Percentiles rank a stretch among this genome's conserved stretches.
phyloP scores from a whole-genome alignment of 1,140 invertebrate genomes.

The Pseudomyrmex gracilis region DNA sequence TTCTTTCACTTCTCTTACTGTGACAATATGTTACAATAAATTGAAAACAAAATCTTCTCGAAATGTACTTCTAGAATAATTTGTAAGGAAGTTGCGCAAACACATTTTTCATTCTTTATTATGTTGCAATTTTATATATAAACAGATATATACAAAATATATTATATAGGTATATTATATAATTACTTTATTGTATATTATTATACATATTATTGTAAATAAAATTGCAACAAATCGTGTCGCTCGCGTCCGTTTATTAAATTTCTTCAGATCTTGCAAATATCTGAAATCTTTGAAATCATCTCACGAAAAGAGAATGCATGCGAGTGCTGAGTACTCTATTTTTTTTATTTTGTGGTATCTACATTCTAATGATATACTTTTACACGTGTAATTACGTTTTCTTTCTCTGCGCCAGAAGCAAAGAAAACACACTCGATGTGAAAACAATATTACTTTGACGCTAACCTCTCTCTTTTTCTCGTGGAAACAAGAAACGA shows the following conservation, averaged over 20 bases:
- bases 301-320: not conserved
- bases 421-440: not conserved
- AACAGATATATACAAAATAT: too few species aligned
- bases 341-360: not conserved
- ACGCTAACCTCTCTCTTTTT: not conserved
- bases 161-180: not conserved
- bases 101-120: not conserved
- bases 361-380: not conserved
- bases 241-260: not conserved
- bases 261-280: not conserved
- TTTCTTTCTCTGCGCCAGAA: not conserved
- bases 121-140: too few species aligned
- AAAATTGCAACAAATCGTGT: too few species aligned
- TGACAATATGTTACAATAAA: constrained; percentile 6
- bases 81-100: not conserved
- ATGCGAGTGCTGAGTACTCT: not conserved
- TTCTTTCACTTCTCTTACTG: not conserved
- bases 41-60: not conserved
- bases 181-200: too few species aligned
- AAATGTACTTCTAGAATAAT: not conserved
- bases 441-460: constrained; percentile 36
- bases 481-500: not conserved
- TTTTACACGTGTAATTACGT: constrained; percentile 3
- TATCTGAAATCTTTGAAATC: not conserved
- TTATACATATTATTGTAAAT: too few species aligned